Conservation (phyloP, 2,888 invertebrate species). For the Tholera decimalis region DNA sequence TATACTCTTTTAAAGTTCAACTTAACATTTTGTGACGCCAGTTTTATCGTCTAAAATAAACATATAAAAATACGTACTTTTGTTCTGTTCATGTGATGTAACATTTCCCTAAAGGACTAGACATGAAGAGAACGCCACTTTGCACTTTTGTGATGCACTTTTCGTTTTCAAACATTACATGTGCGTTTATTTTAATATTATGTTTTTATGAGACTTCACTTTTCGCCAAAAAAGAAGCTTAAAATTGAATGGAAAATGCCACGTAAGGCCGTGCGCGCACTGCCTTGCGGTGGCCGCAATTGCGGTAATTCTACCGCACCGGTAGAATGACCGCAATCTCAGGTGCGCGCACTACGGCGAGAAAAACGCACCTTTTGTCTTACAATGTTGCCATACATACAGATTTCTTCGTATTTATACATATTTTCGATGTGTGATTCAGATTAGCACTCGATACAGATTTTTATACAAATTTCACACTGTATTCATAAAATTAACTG, state of each 20-base stretch:
- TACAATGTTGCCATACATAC: too few species aligned
- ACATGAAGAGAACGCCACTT: constrained; percentile 62
- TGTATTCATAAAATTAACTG: too few species aligned
- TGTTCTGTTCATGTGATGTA: constrained; percentile 64
- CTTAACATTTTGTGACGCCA: constrained; percentile 68
- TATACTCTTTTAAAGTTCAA: constrained; percentile 72
- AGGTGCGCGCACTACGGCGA: too few species aligned
- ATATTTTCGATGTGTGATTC: too few species aligned
- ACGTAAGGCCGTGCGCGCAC: too few species aligned
- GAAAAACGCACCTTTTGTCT: too few species aligned
- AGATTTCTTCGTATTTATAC: too few species aligned
- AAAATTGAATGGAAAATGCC: neutral
- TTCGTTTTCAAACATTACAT: constrained; percentile 51
- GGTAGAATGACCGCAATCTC: too few species aligned
- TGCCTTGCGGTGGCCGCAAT: too few species aligned
- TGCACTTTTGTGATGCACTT: constrained; percentile 60
- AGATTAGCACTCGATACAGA: too few species aligned
- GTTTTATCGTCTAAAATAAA: constrained; percentile 71
- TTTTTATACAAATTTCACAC: too few species aligned
- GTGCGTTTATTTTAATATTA: constrained; percentile 35
- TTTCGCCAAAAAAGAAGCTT: neutral
- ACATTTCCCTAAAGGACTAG: constrained; percentile 68
- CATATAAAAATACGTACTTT: constrained; percentile 64
- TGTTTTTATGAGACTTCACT: constrained; percentile 1
- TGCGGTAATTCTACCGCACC: too few species aligned